Percentiles rank a stretch among this genome's conserved stretches.
Conservation (phyloP, 2,113 vertebrate genomes). For the Dicaeum eximium region DNA sequence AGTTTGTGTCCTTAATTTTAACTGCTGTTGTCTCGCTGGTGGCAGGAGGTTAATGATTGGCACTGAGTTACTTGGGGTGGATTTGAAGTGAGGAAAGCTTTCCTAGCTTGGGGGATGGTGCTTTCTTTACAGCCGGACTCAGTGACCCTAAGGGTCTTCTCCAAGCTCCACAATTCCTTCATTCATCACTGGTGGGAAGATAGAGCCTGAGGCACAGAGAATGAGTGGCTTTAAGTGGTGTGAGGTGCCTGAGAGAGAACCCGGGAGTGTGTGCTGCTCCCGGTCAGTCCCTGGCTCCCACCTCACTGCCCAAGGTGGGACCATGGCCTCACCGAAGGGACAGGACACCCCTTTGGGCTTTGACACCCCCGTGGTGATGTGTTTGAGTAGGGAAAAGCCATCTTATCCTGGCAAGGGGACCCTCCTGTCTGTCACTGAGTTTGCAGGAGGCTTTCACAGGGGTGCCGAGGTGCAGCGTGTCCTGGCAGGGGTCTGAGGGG, state of each 20-base stretch:
- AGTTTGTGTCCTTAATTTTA: not conserved
- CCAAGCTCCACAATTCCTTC: not conserved
- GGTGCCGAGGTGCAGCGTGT: no score
- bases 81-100: not conserved
- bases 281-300: fast-evolving
- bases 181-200: not conserved
- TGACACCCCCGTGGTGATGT: not conserved
- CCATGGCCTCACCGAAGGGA: fast-evolving
- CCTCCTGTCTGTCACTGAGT: fast-evolving
- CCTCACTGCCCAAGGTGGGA: not conserved
- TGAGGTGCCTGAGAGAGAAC: fast-evolving
- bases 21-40: not conserved
- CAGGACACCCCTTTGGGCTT: not conserved
- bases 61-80: not conserved
- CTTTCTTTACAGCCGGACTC: not conserved
- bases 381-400: not conserved
- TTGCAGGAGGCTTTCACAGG: not conserved
- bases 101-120: not conserved
- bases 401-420: not conserved
- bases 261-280: not conserved
- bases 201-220: not conserved
- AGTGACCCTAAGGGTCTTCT: not conserved
- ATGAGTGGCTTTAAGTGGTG: fast-evolving
- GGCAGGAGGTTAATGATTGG: not conserved
- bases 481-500: not conserved